phyloP scores from a whole-genome alignment of 2,888 invertebrate genomes.

The Cephus rjabovi region DNA sequence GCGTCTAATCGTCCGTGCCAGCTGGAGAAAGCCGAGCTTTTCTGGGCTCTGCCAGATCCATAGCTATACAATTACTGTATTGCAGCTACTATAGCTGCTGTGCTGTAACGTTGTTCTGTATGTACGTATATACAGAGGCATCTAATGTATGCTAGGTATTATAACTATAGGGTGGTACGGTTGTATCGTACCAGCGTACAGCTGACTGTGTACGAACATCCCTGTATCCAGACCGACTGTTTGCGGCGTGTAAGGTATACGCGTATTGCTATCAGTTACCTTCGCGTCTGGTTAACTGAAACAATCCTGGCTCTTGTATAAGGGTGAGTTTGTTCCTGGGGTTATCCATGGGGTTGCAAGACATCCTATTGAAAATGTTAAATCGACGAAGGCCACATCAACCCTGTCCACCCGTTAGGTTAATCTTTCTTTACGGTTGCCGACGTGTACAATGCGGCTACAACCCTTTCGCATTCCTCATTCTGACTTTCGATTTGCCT shows the following conservation, averaged over 20 bases:
- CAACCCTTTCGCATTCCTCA: neutral
- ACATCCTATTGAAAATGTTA: neutral
- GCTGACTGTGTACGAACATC: neutral
- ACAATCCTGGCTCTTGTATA: neutral
- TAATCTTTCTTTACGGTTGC: neutral
- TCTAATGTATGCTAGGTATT: neutral
- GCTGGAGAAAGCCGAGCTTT: constrained; percentile 18
- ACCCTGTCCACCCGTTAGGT: neutral
- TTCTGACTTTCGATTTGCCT: neutral
- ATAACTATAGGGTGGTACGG: neutral
- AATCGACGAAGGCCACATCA: neutral
- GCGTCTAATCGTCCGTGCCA: constrained; percentile 24
- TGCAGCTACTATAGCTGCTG: neutral
- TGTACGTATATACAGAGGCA: neutral
- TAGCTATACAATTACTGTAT: neutral
- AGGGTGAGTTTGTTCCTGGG: neutral
- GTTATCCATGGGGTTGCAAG: neutral
- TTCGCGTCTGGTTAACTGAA: neutral
- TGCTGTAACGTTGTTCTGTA: neutral
- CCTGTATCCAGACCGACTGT: neutral
- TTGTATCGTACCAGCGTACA: neutral
- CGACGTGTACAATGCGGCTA: neutral
- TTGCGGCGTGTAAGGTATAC: constrained; percentile 2
- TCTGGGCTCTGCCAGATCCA: neutral
- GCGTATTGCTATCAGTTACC: constrained; percentile 2